Evolutionary conservation across 2,888 invertebrate genomes (phyloP).

Genomic region (Sclerodermus sp.): DNA sequence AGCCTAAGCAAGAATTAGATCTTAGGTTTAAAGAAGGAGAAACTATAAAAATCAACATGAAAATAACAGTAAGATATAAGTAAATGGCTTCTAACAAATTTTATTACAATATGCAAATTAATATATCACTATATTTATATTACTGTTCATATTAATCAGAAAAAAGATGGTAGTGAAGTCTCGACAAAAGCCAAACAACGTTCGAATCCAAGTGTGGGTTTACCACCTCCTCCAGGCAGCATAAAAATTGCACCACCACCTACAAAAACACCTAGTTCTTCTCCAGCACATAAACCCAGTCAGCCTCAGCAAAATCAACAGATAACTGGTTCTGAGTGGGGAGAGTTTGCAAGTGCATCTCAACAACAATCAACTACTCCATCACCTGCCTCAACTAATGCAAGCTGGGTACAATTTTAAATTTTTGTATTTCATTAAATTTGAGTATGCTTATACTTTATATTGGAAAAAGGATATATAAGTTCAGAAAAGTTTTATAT

Average conservation of each 20-base stretch:
- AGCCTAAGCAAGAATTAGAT: slow-evolving; percentile 81
- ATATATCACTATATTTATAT: background rate
- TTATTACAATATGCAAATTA: background rate
- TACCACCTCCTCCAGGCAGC: slow-evolving; percentile 84
- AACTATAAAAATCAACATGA: slow-evolving; percentile 99
- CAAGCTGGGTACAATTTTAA: slow-evolving; percentile 58
- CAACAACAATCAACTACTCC: slow-evolving; percentile 38
- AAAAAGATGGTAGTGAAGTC: slow-evolving; percentile 83
- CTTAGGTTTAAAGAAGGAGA: slow-evolving; percentile 98
- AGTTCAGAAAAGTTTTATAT: background rate
- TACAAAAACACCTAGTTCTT: slow-evolving; percentile 66
- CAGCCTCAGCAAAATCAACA: slow-evolving; percentile 59
- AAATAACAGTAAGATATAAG: slow-evolving; percentile 74
- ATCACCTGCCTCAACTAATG: slow-evolving; percentile 41
- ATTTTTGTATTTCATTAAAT: slow-evolving; percentile 10
- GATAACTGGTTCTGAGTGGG: slow-evolving; percentile 69
- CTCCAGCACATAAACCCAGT: slow-evolving; percentile 74
- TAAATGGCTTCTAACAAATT: background rate
- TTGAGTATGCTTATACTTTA: background rate
- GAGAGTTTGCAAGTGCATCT: slow-evolving; percentile 69
- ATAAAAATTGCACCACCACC: slow-evolving; percentile 79
- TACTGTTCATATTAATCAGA: too few species aligned
- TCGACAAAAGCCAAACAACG: slow-evolving; percentile 69
- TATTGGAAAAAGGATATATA: slow-evolving; percentile 1
- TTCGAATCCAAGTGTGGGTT: slow-evolving; percentile 62